Evolutionary conservation across 2,888 invertebrate genomes (phyloP).

Genomic region (Arge pagana): DNA sequence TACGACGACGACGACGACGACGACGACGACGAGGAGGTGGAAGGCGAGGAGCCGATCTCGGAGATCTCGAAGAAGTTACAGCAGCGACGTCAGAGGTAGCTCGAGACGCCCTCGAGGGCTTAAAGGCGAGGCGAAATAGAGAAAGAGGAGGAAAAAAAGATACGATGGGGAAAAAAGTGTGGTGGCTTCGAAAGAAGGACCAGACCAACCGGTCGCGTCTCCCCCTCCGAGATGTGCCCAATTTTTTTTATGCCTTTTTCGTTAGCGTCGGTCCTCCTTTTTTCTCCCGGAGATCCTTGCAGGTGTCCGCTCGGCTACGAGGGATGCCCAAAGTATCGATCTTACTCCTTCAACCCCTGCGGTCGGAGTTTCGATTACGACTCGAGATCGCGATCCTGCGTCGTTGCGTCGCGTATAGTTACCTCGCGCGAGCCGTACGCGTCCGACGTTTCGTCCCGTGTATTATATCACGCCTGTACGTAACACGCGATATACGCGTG

Average conservation of each 20-base stretch:
- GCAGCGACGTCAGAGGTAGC: neutral
- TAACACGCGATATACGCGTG: too few relatives aligned
- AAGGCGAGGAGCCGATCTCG: too few relatives aligned
- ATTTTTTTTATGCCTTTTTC: conserved; percentile 30
- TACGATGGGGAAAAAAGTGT: conserved; percentile 31
- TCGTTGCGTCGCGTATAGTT: too few relatives aligned
- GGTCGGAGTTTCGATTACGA: too few relatives aligned
- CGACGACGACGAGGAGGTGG: too few relatives aligned
- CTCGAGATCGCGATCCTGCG: too few relatives aligned
- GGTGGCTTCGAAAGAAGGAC: conserved; percentile 48
- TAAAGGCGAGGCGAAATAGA: conserved; percentile 15
- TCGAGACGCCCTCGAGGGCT: conserved; percentile 16
- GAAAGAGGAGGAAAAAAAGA: conserved; percentile 12
- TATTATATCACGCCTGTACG: too few relatives aligned
- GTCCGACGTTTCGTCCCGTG: too few relatives aligned
- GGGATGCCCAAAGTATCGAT: conserved; percentile 35
- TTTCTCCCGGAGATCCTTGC: conserved; percentile 33
- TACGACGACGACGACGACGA: too few relatives aligned
- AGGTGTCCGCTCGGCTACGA: conserved; percentile 37
- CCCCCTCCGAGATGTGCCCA: conserved; percentile 33
- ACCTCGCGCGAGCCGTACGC: too few relatives aligned
- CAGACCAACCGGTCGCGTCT: conserved; percentile 51
- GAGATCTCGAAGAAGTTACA: too few relatives aligned
- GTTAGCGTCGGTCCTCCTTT: conserved; percentile 6
- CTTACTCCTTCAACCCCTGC: conserved; percentile 18